Conservation (phyloP, 2,113 vertebrate genomes). For the Scytalopus superciliaris region DNA sequence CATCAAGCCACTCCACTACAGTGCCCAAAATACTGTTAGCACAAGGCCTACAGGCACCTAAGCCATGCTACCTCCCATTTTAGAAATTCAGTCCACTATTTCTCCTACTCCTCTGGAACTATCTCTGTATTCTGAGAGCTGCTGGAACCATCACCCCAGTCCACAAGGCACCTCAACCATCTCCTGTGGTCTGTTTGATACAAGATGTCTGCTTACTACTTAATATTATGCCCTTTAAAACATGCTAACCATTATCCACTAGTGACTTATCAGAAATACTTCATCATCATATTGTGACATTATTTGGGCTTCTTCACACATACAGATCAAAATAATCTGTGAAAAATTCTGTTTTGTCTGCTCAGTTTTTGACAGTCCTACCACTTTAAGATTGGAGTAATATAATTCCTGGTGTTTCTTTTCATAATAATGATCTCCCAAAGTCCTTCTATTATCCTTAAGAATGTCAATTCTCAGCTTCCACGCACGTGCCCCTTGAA, state of each 20-base stretch:
- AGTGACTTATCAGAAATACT: background rate
- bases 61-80: background rate
- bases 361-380: background rate
- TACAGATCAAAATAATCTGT: background rate
- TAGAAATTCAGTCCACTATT: background rate
- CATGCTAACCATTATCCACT: background rate
- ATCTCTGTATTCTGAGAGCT: background rate
- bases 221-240: background rate
- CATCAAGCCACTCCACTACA: background rate
- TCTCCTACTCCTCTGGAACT: background rate
- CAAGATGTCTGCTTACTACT: background rate
- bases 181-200: background rate
- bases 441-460: background rate
- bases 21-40: background rate
- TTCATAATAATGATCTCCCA: background rate
- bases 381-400: background rate
- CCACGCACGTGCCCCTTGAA: background rate
- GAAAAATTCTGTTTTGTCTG: background rate
- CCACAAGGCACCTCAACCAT: background rate
- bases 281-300: background rate
- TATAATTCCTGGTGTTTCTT: background rate
- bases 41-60: accelerated
- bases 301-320: background rate
- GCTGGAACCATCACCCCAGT: background rate
- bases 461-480: background rate